Conservation (phyloP, 2,888 invertebrate species). For the Tromatobia lineatoria region DNA sequence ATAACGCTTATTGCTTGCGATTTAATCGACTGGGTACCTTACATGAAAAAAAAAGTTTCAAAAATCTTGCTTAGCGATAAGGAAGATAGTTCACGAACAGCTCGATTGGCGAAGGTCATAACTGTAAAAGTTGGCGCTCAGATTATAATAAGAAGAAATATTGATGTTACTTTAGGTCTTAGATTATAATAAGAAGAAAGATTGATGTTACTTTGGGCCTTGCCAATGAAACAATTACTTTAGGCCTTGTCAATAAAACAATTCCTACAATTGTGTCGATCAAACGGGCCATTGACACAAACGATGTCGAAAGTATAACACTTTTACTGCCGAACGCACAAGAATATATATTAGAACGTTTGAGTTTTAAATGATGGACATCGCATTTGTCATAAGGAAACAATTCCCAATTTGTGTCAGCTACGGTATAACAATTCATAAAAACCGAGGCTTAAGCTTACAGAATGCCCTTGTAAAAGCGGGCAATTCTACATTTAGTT, state of each 20-base stretch:
- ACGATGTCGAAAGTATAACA: too few relatives aligned
- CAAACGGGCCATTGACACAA: too few relatives aligned
- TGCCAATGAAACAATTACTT: too few relatives aligned
- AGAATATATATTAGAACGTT: conserved; percentile 51
- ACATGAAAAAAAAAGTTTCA: conserved; percentile 54
- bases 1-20: conserved; percentile 70
- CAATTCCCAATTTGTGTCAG: conserved; percentile 70
- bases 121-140: conserved; percentile 66
- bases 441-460: too few relatives aligned
- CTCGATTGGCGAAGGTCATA: conserved; percentile 69
- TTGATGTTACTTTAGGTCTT: conserved; percentile 70
- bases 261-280: too few relatives aligned
- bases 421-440: conserved; percentile 72
- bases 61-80: conserved; percentile 33
- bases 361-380: conserved; percentile 65
- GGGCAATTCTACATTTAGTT: conserved; percentile 39
- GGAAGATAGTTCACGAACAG: conserved; percentile 68
- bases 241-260: conserved; percentile 61
- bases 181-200: too few relatives aligned
- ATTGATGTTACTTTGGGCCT: too few relatives aligned
- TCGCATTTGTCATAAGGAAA: conserved; percentile 63
- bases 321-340: too few relatives aligned
- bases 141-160: conserved; percentile 71
- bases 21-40: conserved; percentile 65
- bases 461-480: too few relatives aligned